Evolutionary conservation across 2,797 vertebrate species (phyloP).

Genomic region (Synaphobranchus kaupii): DNA sequence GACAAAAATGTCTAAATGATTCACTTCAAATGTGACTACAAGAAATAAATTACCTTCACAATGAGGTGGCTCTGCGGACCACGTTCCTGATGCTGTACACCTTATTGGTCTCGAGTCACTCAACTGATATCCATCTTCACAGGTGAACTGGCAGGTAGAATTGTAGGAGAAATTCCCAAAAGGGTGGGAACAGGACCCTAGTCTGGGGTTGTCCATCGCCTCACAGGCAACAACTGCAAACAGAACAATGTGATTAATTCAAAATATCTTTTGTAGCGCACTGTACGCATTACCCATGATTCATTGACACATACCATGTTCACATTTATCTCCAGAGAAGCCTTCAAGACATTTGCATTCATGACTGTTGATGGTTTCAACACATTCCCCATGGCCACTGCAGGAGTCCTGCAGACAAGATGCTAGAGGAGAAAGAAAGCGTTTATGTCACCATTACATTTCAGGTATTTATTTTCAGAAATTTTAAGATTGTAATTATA

Average conservation of each 20-base stretch:
- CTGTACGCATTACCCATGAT: not conserved
- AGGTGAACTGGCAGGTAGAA: constrained; percentile 75
- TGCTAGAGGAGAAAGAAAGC: constrained; percentile 53
- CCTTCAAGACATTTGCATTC: constrained; percentile 69
- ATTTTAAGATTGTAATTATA: not conserved
- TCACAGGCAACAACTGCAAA: constrained; percentile 68
- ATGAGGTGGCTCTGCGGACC: constrained; percentile 71
- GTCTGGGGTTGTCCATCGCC: constrained; percentile 43
- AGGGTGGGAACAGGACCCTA: constrained; percentile 63
- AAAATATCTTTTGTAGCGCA: not conserved
- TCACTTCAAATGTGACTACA: not conserved
- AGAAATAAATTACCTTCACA: constrained; percentile 76
- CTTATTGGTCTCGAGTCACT: constrained; percentile 55
- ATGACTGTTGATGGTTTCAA: constrained; percentile 79
- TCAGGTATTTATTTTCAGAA: too few relatives aligned
- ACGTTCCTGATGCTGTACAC: constrained; percentile 62
- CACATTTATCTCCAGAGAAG: constrained; percentile 72
- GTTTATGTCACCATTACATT: not conserved
- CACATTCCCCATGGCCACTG: constrained; percentile 69
- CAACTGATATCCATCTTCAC: constrained; percentile 70
- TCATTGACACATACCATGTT: constrained; percentile 61
- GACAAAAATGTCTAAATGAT: not conserved
- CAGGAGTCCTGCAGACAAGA: constrained; percentile 72
- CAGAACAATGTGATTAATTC: constrained; percentile 13
- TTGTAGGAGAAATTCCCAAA: constrained; percentile 62